These are phyloP conservation scores for Drosophila robusta DNA, from an alignment of 2,888 invertebrate genomes.

Conservation along the genomic window DNA sequence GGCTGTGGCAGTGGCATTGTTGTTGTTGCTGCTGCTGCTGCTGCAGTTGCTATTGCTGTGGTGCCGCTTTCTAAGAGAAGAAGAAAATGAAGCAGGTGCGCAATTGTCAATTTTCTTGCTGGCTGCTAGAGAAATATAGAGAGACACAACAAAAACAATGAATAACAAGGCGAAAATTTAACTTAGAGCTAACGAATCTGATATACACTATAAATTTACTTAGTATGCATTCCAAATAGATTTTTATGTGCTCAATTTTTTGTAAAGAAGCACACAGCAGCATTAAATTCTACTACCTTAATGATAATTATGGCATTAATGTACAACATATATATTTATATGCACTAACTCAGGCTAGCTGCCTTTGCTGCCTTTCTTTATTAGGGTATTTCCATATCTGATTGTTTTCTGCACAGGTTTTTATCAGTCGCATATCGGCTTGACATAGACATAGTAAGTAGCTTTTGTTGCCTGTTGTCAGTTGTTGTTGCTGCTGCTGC, in stretches of 20 bases:
- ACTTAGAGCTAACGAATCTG: constrained; percentile 14
- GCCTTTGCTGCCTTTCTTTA: background rate
- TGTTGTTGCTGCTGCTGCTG: constrained; percentile 45
- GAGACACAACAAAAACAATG: constrained; percentile 67
- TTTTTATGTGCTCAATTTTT: background rate
- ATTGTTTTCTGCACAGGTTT: constrained; percentile 73
- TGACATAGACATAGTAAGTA: constrained; percentile 80
- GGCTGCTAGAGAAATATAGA: constrained; percentile 39
- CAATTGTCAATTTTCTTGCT: constrained; percentile 77
- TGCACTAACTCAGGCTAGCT: background rate
- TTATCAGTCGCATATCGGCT: constrained; percentile 77
- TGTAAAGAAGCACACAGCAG: too few species aligned
- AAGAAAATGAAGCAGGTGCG: constrained; percentile 78
- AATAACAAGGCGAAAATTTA: constrained; percentile 45
- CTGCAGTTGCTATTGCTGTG: constrained; percentile 38
- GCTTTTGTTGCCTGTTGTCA: constrained; percentile 75
- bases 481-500: constrained; percentile 46
- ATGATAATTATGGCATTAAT: background rate
- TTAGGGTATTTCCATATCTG: constrained; percentile 64
- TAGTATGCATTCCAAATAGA: background rate
- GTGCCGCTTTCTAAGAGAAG: constrained; percentile 64
- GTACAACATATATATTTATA: background rate
- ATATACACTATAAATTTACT: constrained; percentile 39
- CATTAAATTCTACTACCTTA: background rate
- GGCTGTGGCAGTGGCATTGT: constrained; percentile 59